Evolutionary conservation across 2,888 invertebrate species (phyloP).

Genomic region (Neuroscelio doddi): DNA sequence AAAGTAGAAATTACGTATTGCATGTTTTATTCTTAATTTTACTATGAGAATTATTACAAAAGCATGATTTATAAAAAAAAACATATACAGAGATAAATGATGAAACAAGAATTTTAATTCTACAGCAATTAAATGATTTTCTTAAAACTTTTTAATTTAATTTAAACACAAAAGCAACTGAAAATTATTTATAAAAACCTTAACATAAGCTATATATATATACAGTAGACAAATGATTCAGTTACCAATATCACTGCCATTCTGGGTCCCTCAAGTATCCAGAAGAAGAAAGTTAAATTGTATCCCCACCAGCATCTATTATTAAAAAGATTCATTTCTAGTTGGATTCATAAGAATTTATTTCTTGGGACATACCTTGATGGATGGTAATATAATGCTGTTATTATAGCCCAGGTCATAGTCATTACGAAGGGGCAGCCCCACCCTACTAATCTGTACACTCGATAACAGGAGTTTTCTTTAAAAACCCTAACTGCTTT

Average conservation of each 20-base stretch:
- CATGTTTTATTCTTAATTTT: not conserved
- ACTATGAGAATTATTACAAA: too few relatives aligned
- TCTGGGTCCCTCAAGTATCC: slow-evolving; percentile 93
- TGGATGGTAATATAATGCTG: slow-evolving; percentile 73
- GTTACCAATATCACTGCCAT: slow-evolving; percentile 84
- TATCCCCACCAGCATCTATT: slow-evolving; percentile 88
- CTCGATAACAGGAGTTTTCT: slow-evolving; percentile 77
- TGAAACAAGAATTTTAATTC: too few relatives aligned
- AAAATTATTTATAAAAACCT: too few relatives aligned
- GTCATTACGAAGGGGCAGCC: slow-evolving; percentile 81
- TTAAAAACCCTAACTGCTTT: slow-evolving; percentile 78
- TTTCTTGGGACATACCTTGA: slow-evolving; percentile 65
- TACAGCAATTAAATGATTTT: too few relatives aligned
- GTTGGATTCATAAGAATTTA: slow-evolving; percentile 3
- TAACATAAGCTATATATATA: too few relatives aligned
- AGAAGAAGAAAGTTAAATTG: slow-evolving; percentile 85
- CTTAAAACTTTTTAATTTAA: too few relatives aligned
- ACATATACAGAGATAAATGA: too few relatives aligned
- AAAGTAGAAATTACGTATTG: slow-evolving; percentile 47
- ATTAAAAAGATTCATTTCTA: slow-evolving; percentile 17
- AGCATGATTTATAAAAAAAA: too few relatives aligned
- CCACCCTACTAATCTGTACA: slow-evolving; percentile 82
- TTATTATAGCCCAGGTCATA: slow-evolving; percentile 79
- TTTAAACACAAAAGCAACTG: too few relatives aligned
- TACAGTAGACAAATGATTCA: too few relatives aligned